Percentiles rank a stretch among this genome's conserved stretches.
Evolutionary conservation across 2,113 vertebrate genomes (phyloP).

Genomic region (Anarrhichthys ocellatus): DNA sequence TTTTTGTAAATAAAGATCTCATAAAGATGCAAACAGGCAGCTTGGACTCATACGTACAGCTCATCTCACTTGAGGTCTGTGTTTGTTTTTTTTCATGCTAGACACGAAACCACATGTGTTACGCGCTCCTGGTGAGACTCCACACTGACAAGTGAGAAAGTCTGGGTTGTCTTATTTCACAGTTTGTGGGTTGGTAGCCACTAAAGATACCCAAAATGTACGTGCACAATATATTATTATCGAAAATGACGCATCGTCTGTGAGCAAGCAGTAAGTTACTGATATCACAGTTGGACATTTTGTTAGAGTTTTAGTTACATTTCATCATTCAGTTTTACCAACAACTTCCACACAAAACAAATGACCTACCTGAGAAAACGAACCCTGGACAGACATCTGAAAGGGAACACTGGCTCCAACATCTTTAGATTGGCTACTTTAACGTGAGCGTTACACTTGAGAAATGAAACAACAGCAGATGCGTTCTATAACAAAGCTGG

Average conservation of each 20-base stretch:
- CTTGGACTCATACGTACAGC: neutral
- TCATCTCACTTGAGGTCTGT: neutral
- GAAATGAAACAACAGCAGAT: constrained; percentile 45
- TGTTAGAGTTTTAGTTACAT: neutral
- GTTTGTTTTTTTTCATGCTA: neutral
- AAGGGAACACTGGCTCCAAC: constrained; percentile 6
- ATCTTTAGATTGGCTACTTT: constrained; percentile 9
- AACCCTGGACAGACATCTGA: constrained; percentile 1
- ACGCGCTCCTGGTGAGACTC: too few species aligned
- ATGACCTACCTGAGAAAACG: neutral
- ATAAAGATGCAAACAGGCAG: neutral
- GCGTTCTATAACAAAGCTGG: constrained; percentile 30
- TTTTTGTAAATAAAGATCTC: neutral
- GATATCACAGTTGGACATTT: neutral
- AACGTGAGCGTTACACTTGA: constrained; percentile 25
- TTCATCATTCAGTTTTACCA: neutral
- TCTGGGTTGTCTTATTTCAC: neutral
- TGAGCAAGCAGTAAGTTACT: neutral
- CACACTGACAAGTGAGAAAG: too few species aligned
- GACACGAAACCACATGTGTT: neutral
- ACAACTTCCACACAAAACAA: neutral
- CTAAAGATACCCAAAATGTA: neutral
- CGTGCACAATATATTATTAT: neutral
- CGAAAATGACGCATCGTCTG: neutral
- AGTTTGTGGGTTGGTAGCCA: neutral